Evolutionary conservation across 2,113 vertebrate species (phyloP).

Genomic region (Aepyceros melampus): DNA sequence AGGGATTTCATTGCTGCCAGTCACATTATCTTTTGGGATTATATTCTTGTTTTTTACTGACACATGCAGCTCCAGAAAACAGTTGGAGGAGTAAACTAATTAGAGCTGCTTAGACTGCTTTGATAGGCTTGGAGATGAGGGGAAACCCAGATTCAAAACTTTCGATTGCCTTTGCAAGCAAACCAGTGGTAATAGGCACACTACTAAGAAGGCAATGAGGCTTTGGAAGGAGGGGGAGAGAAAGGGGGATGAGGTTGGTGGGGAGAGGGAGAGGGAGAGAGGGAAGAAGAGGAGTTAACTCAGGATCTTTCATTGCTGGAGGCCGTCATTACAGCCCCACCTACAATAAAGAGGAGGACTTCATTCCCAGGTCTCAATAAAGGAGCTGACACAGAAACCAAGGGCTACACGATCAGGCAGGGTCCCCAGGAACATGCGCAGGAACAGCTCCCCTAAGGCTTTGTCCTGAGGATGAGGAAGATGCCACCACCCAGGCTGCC

Average conservation of each 20-base stretch:
- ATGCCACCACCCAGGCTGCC: background rate
- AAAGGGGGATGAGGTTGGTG: no score
- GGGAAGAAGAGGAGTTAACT: background rate
- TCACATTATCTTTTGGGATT: conserved; percentile 51
- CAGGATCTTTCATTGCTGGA: background rate
- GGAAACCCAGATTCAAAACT: background rate
- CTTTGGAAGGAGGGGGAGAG: background rate
- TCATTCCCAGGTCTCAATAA: background rate
- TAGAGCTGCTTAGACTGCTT: background rate
- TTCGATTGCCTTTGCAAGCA: background rate
- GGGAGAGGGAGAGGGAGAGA: no score
- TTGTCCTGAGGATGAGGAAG: background rate
- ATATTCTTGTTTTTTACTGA: conserved; percentile 21
- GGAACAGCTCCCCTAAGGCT: background rate
- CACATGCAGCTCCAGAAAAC: conserved; percentile 41
- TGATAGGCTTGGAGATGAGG: background rate
- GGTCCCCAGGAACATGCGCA: background rate
- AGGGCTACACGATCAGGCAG: background rate
- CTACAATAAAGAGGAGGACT: background rate
- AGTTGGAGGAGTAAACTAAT: conserved; percentile 14
- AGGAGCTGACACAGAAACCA: background rate
- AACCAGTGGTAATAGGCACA: background rate
- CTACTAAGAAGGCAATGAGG: background rate
- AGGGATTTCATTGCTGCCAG: conserved; percentile 64
- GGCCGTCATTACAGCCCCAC: background rate